Evolutionary conservation across 2,888 invertebrate genomes (phyloP).

Genomic region (Subacronicta megacephala): DNA sequence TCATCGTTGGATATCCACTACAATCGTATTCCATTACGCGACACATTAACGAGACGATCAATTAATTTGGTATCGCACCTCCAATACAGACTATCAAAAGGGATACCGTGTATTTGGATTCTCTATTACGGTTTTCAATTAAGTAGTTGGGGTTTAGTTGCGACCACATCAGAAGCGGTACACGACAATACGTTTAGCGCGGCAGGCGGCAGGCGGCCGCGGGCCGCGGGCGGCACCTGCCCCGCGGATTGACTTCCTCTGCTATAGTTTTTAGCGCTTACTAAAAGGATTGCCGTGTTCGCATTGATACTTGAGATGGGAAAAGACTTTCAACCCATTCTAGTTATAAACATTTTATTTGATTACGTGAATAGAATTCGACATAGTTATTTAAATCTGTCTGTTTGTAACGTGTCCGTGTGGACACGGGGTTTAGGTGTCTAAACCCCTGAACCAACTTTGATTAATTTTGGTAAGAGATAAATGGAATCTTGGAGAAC

Average conservation of each 20-base stretch:
- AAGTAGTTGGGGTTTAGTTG: constrained; percentile 86
- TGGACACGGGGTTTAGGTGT: too few species aligned
- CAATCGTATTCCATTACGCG: constrained; percentile 67
- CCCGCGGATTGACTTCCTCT: constrained; percentile 79
- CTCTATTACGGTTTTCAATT: constrained; percentile 87
- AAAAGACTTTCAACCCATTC: constrained; percentile 61
- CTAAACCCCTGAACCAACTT: too few species aligned
- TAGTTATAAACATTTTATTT: constrained; percentile 33
- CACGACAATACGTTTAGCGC: constrained; percentile 87
- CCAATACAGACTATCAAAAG: constrained; percentile 79
- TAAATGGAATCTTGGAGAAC: too few species aligned
- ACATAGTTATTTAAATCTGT: neutral
- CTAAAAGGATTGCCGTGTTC: constrained; percentile 89
- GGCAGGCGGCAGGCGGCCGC: constrained; percentile 60
- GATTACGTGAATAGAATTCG: constrained; percentile 28
- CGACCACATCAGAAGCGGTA: constrained; percentile 79
- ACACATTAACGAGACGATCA: constrained; percentile 66
- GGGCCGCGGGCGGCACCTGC: constrained; percentile 65
- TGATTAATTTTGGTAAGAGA: too few species aligned
- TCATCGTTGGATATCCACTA: constrained; percentile 48
- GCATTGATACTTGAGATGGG: constrained; percentile 75
- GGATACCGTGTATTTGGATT: constrained; percentile 83
- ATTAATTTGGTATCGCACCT: constrained; percentile 76
- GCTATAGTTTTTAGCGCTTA: constrained; percentile 80
- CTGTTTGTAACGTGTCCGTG: too few species aligned